These are phyloP conservation scores for Phrynocephalus vlangalii DNA, from an alignment of 2,797 vertebrate species.

Conservation along the genomic window DNA sequence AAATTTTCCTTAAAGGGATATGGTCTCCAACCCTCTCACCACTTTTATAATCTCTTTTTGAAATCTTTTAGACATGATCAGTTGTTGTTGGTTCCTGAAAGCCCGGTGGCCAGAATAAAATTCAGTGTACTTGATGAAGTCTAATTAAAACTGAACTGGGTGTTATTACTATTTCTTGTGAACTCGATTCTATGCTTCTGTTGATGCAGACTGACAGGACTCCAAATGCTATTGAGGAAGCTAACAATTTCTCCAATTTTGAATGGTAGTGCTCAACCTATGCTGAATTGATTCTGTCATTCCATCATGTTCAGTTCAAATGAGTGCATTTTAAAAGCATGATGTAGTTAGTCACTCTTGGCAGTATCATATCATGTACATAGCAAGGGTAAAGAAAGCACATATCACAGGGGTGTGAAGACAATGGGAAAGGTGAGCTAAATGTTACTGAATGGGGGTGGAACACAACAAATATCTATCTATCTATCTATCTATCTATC, in stretches of 20 bases:
- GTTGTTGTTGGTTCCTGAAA: background rate
- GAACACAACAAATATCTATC: background rate
- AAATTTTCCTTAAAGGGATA: background rate
- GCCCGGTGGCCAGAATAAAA: background rate
- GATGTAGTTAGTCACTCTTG: too few species aligned
- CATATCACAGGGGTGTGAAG: background rate
- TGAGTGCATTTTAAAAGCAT: background rate
- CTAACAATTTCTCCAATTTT: background rate
- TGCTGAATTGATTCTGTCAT: background rate
- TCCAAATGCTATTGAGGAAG: background rate
- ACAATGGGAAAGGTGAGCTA: background rate
- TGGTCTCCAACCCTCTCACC: background rate
- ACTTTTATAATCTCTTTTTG: too few species aligned
- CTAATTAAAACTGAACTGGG: too few species aligned
- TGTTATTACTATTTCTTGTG: background rate
- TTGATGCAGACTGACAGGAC: background rate
- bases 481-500: too few species aligned
- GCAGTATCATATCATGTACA: background rate
- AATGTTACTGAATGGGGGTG: background rate
- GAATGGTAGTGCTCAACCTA: background rate
- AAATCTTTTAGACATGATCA: background rate
- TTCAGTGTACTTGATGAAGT: too few species aligned
- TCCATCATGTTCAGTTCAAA: background rate
- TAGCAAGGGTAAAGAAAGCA: background rate
- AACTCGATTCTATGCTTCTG: background rate